Percentiles rank a stretch among this genome's conserved stretches.
phyloP scores from a whole-genome alignment of 2,888 invertebrate genomes.

The Macrostomum cliftonense region DNA sequence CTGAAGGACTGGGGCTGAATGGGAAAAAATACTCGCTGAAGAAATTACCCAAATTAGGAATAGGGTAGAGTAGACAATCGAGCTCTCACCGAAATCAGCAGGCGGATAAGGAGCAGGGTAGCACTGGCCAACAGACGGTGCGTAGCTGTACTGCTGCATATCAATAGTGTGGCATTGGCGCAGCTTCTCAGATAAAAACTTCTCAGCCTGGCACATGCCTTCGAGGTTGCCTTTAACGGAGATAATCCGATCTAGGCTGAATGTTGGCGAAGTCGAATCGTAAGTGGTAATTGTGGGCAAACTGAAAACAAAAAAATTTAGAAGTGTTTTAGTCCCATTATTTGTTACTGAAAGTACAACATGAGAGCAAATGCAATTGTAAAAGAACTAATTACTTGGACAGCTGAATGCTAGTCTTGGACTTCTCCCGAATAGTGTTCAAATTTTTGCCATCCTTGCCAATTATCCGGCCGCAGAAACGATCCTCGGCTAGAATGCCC shows the following conservation, averaged over 20 bases:
- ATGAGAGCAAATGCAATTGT: too few species aligned
- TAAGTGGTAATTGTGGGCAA: slow-evolving; percentile 8
- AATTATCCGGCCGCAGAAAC: slow-evolving; percentile 86
- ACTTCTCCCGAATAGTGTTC: slow-evolving; percentile 91
- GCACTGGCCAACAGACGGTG: too few species aligned
- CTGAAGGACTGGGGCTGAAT: too few species aligned
- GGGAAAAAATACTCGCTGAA: too few species aligned
- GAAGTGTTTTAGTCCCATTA: too few species aligned
- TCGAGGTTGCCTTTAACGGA: slow-evolving; percentile 82
- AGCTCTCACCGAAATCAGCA: too few species aligned
- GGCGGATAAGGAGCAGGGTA: too few species aligned
- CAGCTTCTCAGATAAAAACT: slow-evolving; percentile 79
- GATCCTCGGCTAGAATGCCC: slow-evolving; percentile 88
- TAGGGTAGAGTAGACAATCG: too few species aligned
- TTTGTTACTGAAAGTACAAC: too few species aligned
- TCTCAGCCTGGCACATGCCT: slow-evolving; percentile 71
- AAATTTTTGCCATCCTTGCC: slow-evolving; percentile 92
- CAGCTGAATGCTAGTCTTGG: slow-evolving; percentile 84
- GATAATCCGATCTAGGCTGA: slow-evolving; percentile 84
- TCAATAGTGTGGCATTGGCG: slow-evolving; percentile 89
- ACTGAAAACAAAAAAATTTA: too few species aligned
- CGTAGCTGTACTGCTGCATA: slow-evolving; percentile 38
- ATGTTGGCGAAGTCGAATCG: slow-evolving; percentile 43
- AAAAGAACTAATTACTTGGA: slow-evolving; percentile 45
- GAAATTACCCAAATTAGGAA: too few species aligned